phyloP scores from a whole-genome alignment of 1,140 invertebrate species.

The Cryptotermes secundus region DNA sequence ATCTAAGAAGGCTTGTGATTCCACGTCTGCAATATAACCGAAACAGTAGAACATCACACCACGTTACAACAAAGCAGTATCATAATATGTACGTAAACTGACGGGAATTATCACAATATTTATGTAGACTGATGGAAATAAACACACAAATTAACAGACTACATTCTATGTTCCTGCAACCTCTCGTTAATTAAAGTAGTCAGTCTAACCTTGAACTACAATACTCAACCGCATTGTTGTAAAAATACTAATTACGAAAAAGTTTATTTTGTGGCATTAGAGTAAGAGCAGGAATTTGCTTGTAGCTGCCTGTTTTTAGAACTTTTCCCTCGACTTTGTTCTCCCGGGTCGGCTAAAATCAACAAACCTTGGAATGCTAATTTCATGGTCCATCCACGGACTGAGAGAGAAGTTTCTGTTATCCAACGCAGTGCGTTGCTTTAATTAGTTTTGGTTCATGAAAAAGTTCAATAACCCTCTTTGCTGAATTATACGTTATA shows the following conservation, averaged over 20 bases:
- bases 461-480: not conserved
- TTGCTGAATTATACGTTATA: not conserved
- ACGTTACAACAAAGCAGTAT: too few species aligned
- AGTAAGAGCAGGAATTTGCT: not conserved
- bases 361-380: slow-evolving; percentile 9
- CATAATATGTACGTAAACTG: too few species aligned
- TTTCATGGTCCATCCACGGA: not conserved
- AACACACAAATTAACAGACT: too few species aligned
- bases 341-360: not conserved
- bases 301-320: not conserved
- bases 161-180: too few species aligned
- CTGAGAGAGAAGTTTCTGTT: not conserved
- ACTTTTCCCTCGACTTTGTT: not conserved
- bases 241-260: not conserved
- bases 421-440: not conserved
- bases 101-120: too few species aligned
- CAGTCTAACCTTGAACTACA: too few species aligned
- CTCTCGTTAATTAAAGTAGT: too few species aligned
- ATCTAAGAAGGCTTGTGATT: too few species aligned
- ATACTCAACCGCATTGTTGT: too few species aligned
- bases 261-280: not conserved
- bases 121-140: too few species aligned
- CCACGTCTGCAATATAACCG: too few species aligned
- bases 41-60: too few species aligned
- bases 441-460: slow-evolving; percentile 5